These are phyloP conservation scores for cat (Felis catus) DNA, from an alignment of 2,113 vertebrate species.

Conservation along the genomic window DNA sequence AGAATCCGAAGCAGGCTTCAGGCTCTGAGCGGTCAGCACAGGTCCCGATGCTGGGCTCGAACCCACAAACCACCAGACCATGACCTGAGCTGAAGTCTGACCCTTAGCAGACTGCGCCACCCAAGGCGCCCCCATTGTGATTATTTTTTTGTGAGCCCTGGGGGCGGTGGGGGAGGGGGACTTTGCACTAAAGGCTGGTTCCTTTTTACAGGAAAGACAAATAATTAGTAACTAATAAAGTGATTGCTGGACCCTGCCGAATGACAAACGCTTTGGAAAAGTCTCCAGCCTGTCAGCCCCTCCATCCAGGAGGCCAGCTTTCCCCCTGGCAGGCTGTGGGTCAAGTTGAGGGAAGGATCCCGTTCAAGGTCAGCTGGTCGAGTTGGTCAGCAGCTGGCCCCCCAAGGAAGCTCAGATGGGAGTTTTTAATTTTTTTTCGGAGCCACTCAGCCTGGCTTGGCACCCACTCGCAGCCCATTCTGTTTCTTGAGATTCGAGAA, in stretches of 20 bases:
- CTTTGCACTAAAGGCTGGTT: not conserved
- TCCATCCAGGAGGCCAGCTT: not conserved
- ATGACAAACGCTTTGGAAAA: not conserved
- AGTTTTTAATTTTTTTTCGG: not conserved
- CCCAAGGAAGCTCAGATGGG: not conserved
- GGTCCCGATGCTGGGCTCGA: too few relatives aligned
- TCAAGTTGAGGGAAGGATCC: not conserved
- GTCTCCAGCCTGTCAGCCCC: not conserved
- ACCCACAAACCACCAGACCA: too few relatives aligned
- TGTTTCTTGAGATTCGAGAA: not conserved
- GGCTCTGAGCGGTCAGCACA: too few relatives aligned
- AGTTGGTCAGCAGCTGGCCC: not conserved
- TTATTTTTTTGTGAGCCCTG: not conserved
- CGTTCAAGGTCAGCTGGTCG: not conserved
- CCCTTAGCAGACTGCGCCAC: too few relatives aligned
- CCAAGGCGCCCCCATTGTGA: too few relatives aligned
- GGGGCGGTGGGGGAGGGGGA: not conserved
- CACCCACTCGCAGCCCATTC: not conserved
- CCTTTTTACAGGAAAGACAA: not conserved
- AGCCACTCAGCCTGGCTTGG: not conserved
- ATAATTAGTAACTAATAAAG: not conserved
- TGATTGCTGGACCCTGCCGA: not conserved
- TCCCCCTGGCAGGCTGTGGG: not conserved
- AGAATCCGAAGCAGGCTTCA: too few relatives aligned
- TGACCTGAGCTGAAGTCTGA: too few relatives aligned